A percentile compares a stretch with the other conserved stretches of the same genome.
Evolutionary conservation across 2,797 vertebrate species (phyloP).

Genomic region (Sternotherus odoratus): DNA sequence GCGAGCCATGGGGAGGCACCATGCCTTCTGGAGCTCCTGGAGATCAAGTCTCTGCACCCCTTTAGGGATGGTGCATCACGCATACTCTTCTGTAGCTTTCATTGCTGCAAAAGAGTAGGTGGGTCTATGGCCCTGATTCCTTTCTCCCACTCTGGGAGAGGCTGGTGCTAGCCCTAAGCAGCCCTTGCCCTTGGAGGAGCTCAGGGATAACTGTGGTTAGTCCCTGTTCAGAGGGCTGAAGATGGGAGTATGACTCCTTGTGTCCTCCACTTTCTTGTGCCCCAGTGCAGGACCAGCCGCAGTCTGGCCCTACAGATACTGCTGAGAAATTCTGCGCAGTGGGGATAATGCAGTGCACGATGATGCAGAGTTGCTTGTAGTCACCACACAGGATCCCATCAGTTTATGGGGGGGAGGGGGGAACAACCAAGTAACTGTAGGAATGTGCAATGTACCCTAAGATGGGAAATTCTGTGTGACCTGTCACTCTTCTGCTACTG

Average conservation of each 20-base stretch:
- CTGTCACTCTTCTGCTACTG: not conserved
- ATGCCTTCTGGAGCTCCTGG: too few species aligned
- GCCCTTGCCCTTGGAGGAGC: not conserved
- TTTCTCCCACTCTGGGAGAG: too few species aligned
- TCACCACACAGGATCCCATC: not conserved
- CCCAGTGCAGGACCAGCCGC: not conserved
- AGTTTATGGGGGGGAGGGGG: not conserved
- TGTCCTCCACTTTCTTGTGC: not conserved
- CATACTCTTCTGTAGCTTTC: too few species aligned
- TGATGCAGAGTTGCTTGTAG: too few species aligned
- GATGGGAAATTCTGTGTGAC: not conserved
- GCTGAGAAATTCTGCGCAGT: not conserved
- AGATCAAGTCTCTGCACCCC: not conserved
- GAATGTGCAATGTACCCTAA: not conserved
- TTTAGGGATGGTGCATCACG: not conserved
- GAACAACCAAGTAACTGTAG: not conserved
- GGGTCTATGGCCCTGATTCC: too few species aligned
- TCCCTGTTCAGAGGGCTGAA: not conserved
- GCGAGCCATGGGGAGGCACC: too few species aligned
- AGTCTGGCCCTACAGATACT: not conserved
- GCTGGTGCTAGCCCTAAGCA: not conserved
- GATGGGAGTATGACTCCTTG: not conserved
- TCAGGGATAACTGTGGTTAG: not conserved
- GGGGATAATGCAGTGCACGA: not conserved
- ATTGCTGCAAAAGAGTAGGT: too few species aligned